phyloP scores from a whole-genome alignment of 2,797 vertebrate genomes.

The Merluccius polli region DNA sequence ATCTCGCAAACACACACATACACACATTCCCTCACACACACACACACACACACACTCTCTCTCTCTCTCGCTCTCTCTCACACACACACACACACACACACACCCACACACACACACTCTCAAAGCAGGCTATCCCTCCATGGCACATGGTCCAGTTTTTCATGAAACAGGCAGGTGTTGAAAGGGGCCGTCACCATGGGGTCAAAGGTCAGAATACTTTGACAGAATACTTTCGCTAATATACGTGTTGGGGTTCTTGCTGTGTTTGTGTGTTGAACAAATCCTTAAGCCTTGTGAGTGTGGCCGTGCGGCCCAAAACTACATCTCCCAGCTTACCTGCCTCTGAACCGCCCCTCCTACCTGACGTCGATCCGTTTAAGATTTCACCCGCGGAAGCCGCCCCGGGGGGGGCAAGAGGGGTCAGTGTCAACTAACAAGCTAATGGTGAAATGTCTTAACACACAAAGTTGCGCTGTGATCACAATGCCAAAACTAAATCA shows the following conservation, averaged over 20 bases:
- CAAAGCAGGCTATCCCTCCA: constrained; percentile 31
- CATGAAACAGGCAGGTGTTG: constrained; percentile 52
- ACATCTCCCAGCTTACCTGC: too few species aligned
- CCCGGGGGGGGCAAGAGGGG: too few species aligned
- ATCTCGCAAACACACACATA: constrained; percentile 7
- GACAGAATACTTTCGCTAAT: constrained; percentile 22
- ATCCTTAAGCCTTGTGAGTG: neutral
- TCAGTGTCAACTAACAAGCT: too few species aligned
- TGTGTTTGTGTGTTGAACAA: constrained; percentile 44
- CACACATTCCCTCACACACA: neutral
- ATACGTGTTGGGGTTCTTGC: constrained; percentile 23
- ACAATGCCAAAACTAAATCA: too few species aligned
- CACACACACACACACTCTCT: neutral
- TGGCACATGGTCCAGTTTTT: constrained; percentile 24
- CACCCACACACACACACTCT: constrained; percentile 9
- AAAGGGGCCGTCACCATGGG: constrained; percentile 44
- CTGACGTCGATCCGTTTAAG: too few species aligned
- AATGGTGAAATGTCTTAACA: too few species aligned
- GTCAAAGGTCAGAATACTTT: constrained; percentile 44
- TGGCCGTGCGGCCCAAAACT: too few species aligned
- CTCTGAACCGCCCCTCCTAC: too few species aligned
- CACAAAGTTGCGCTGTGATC: too few species aligned
- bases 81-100: too few species aligned
- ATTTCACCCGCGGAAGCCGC: too few species aligned
- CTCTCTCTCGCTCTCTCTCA: constrained; percentile 10